Conservation (phyloP, 2,888 invertebrate genomes). For the Formica aserva region DNA sequence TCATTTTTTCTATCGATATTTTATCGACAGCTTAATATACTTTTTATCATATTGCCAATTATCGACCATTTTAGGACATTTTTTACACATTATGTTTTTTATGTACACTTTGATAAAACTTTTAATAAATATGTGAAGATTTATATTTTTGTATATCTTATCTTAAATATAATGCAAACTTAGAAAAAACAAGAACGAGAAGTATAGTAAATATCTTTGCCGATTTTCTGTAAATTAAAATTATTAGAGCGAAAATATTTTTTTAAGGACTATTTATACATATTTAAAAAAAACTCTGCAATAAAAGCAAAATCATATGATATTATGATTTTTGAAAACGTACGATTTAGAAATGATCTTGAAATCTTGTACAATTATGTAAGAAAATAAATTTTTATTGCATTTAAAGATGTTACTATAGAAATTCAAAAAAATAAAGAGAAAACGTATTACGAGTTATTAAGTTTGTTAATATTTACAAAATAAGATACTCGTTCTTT, state of each 20-base stretch:
- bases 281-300: neutral
- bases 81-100: neutral
- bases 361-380: neutral
- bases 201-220: neutral
- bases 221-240: neutral
- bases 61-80: neutral
- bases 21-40: neutral
- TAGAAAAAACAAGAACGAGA: neutral
- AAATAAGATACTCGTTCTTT: neutral
- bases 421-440: neutral
- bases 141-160: neutral
- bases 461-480: slow-evolving; percentile 4
- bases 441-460: neutral
- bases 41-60: neutral
- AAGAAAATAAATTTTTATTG: neutral
- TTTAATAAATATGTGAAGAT: neutral
- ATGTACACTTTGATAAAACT: neutral
- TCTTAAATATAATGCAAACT: neutral
- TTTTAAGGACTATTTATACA: neutral
- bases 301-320: neutral
- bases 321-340: neutral
- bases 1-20: neutral
- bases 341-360: neutral
- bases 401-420: neutral
- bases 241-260: neutral